Conservation (phyloP, 2,888 invertebrate genomes). For the Epinotia ramella region DNA sequence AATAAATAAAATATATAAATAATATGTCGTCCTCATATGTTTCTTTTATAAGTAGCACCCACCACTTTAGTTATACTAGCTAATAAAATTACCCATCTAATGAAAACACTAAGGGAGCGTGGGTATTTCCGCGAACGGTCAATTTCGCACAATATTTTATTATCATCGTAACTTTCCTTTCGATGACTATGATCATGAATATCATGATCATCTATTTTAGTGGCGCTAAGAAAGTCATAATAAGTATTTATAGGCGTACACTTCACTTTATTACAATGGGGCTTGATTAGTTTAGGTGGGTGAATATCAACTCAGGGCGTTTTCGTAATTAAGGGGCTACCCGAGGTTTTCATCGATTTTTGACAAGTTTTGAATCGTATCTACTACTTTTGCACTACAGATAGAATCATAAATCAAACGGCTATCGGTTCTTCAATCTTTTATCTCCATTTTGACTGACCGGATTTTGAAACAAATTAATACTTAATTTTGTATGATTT, state of each 20-base stretch:
- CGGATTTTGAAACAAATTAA: too few relatives aligned
- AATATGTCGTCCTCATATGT: too few relatives aligned
- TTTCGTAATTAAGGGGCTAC: neutral
- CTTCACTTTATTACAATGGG: neutral
- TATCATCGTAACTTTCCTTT: slow-evolving; percentile 16
- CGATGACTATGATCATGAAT: slow-evolving; percentile 17
- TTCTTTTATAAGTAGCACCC: neutral
- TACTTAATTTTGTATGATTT: too few relatives aligned
- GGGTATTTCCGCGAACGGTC: slow-evolving; percentile 6
- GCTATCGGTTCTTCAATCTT: too few relatives aligned
- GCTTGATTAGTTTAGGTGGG: neutral
- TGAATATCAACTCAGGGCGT: neutral
- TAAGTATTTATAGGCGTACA: neutral
- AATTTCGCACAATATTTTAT: slow-evolving; percentile 5
- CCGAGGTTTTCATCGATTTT: too few relatives aligned
- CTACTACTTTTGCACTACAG: too few relatives aligned
- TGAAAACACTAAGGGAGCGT: neutral
- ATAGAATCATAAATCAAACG: too few relatives aligned
- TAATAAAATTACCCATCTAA: neutral
- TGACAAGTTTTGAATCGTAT: too few relatives aligned
- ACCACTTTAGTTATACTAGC: neutral
- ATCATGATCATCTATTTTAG: slow-evolving; percentile 17
- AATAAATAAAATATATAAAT: too few relatives aligned
- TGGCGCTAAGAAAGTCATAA: slow-evolving; percentile 1
- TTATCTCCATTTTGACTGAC: too few relatives aligned